Conservation (phyloP, 2,888 invertebrate genomes). For the Mesochorus sp. region DNA sequence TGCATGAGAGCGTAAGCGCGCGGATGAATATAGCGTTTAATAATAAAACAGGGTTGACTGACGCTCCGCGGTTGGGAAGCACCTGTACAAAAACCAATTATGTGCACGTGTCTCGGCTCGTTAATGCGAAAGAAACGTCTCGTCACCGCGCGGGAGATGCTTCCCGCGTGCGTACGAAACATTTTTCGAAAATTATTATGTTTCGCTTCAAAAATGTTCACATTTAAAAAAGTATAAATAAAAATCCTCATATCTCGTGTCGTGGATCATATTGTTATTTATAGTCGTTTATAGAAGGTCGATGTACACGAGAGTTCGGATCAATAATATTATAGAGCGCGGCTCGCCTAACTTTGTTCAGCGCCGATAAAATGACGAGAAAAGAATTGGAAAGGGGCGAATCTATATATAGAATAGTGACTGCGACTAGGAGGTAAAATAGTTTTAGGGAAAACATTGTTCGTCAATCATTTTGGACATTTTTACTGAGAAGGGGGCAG, state of each 20-base stretch:
- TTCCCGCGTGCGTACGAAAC: not conserved
- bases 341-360: conserved; percentile 11
- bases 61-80: conserved; percentile 37
- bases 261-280: not conserved
- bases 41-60: conserved; percentile 47
- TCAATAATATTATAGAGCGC: conserved; percentile 31
- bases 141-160: not conserved
- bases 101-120: conserved; percentile 12
- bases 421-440: too few relatives aligned
- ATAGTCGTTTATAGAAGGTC: conserved; percentile 6
- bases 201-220: conserved; percentile 16
- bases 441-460: too few relatives aligned
- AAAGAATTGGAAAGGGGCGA: not conserved
- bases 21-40: conserved; percentile 30
- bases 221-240: too few relatives aligned
- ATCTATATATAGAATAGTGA: too few relatives aligned
- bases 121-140: conserved; percentile 9
- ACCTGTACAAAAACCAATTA: conserved; percentile 58
- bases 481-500: too few relatives aligned
- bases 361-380: too few relatives aligned
- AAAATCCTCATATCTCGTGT: not conserved
- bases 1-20: not conserved
- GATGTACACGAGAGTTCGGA: conserved; percentile 10
- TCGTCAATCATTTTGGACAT: too few relatives aligned
- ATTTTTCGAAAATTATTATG: conserved; percentile 4